Evolutionary conservation across 2,888 invertebrate species (phyloP).

Genomic region (Deilephila porcellus): DNA sequence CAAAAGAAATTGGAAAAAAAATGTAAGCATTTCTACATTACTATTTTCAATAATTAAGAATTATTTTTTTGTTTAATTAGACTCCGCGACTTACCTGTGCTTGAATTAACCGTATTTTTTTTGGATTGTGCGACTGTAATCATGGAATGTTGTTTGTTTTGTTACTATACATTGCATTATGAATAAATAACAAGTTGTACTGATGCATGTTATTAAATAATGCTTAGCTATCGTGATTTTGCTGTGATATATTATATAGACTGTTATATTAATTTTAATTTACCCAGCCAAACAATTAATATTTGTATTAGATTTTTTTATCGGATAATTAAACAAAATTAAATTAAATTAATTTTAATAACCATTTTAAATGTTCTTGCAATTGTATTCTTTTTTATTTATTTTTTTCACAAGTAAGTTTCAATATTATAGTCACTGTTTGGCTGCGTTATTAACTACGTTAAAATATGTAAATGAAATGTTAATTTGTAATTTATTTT

Average conservation of each 20-base stretch:
- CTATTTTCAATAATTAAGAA: too few species aligned
- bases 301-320: background rate
- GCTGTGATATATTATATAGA: constrained; percentile 2
- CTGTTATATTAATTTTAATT: background rate
- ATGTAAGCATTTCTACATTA: background rate
- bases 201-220: background rate
- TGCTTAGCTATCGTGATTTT: constrained; percentile 13
- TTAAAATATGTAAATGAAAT: background rate
- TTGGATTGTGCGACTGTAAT: constrained; percentile 12
- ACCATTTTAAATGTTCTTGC: background rate
- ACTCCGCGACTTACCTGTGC: too few species aligned
- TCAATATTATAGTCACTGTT: background rate
- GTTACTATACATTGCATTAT: too few species aligned
- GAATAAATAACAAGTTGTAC: background rate
- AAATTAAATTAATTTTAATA: background rate
- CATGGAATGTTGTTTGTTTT: constrained; percentile 3
- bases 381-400: too few species aligned
- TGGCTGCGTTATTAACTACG: constrained; percentile 3
- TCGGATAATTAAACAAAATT: background rate
- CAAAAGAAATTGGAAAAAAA: background rate
- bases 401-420: too few species aligned
- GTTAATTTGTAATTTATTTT: constrained; percentile 20
- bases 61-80: too few species aligned
- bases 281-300: background rate
- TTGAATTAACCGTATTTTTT: background rate